Base-by-base conservation (phyloP, 2,797 vertebrate genomes). In the Arremon aurantiirostris region DNA sequence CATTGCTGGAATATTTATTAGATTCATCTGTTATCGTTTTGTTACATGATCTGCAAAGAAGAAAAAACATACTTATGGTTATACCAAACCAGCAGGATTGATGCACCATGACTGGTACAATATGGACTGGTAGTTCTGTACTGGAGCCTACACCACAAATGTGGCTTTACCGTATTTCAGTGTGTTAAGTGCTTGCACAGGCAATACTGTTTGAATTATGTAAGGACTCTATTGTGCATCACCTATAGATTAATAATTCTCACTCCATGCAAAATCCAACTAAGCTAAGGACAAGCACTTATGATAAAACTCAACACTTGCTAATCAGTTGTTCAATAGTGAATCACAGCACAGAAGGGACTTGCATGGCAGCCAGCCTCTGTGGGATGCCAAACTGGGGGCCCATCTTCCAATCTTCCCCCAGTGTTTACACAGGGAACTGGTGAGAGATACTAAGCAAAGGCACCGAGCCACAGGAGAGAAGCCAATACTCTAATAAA, bases 401-500 rank as follows among this genome's bases (percentile, higher is more conserved):
- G 53, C 59, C 60, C 69, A 71, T 69, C 76, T 69, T 78, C 93
- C 68, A 81, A 55, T 73, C 75, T 84, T 75, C 35, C 34, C 52
- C 52, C 55, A 46, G 46, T 24, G 35, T 89, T 91, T 90, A 84
- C 39, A 53, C 39, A 64, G 53, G 60, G 26, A 91, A 70, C 59
- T 60, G 53, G 14, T 26, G 42, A 87, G 65, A 80, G 70, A 80
- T 23, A 32, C 32, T 52, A 44, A 75, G 80, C 52, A 70, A 93
- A 91, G 89, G 41, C 46, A 68, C 21, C 5, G 5, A 77, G 35
- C 82, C 76, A 65, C 76, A 89, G 30, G 85, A 97, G 63, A 96
- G 56, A 75, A 93, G 84, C 92, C 94, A 80, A 73, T 18, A 34
- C 60, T 50, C 42, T 93, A 76, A 83, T 56, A 85, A 95, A 88